phyloP scores from a whole-genome alignment of 2,888 invertebrate genomes.

The Chloroclysta siterata region DNA sequence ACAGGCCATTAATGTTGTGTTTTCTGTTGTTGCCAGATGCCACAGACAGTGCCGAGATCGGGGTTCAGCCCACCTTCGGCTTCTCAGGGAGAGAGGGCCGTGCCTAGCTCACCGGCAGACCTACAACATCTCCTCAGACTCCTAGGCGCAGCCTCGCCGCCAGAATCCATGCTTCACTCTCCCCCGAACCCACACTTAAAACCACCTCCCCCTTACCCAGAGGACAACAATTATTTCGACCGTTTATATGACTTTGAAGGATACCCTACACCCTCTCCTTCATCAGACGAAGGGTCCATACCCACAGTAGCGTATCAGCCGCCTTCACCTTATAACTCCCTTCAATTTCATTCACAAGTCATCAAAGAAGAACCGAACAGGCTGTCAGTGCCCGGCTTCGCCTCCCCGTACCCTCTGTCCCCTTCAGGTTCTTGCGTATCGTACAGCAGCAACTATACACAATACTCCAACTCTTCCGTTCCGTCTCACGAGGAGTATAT shows the following conservation, averaged over 20 bases:
- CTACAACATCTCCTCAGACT: constrained; percentile 77
- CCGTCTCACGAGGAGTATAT: constrained; percentile 86
- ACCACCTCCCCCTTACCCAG: constrained; percentile 76
- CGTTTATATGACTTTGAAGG: constrained; percentile 80
- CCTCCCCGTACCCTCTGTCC: constrained; percentile 83
- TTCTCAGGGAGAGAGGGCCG: constrained; percentile 87
- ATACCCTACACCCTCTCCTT: constrained; percentile 80
- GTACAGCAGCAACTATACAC: constrained; percentile 84
- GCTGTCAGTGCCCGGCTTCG: constrained; percentile 78
- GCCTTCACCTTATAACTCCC: constrained; percentile 81
- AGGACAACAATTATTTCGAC: constrained; percentile 76
- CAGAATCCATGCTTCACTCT: constrained; percentile 79
- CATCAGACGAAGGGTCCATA: constrained; percentile 83
- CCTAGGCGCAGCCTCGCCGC: constrained; percentile 79
- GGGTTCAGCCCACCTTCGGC: constrained; percentile 91
- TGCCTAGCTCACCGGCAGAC: constrained; percentile 83
- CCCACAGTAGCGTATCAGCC: constrained; percentile 85
- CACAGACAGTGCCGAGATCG: constrained; percentile 92
- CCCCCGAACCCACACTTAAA: constrained; percentile 75
- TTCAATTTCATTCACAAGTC: constrained; percentile 67
- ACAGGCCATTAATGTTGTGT: constrained; percentile 26
- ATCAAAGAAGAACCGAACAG: constrained; percentile 84
- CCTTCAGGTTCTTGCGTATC: constrained; percentile 84
- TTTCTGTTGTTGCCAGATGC: constrained; percentile 87
- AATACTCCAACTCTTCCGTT: constrained; percentile 77